A percentile compares a stretch with the other conserved stretches of the same genome.
These are phyloP conservation scores for Chionis minor DNA, from an alignment of 2,113 vertebrate genomes.

Conservation along the genomic window DNA sequence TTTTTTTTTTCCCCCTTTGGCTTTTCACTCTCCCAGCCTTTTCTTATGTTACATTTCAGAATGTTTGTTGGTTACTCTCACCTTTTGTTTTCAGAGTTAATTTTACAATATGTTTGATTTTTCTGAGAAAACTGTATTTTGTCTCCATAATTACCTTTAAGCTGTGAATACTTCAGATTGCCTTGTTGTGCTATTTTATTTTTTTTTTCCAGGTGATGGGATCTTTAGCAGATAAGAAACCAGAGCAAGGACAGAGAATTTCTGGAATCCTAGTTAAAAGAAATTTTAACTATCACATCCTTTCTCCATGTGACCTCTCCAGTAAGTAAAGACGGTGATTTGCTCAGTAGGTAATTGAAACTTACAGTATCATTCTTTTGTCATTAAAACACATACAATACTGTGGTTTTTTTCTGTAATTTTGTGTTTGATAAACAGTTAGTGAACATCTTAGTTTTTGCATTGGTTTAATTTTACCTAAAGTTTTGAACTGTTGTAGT, in stretches of 20 bases:
- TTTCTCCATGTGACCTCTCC: slow-evolving; percentile 91
- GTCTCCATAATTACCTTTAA: background rate
- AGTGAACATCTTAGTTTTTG: background rate
- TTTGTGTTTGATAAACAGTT: background rate
- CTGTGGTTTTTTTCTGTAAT: background rate
- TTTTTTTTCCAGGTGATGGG: slow-evolving; percentile 88
- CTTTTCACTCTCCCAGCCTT: background rate
- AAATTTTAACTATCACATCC: slow-evolving; percentile 98
- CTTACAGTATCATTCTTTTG: background rate
- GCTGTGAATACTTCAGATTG: background rate
- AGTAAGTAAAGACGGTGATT: slow-evolving; percentile 77
- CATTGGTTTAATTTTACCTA: background rate
- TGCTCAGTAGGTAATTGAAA: background rate
- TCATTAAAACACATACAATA: background rate
- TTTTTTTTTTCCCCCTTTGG: background rate
- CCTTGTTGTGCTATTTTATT: background rate
- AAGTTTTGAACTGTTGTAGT: background rate
- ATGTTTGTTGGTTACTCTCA: background rate
- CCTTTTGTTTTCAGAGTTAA: background rate
- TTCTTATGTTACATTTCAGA: background rate
- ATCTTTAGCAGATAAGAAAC: slow-evolving; percentile 91
- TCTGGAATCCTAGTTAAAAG: slow-evolving; percentile 97
- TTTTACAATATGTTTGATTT: background rate
- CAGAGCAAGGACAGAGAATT: slow-evolving; percentile 89
- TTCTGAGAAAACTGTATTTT: background rate